phyloP scores from a whole-genome alignment of 1,140 invertebrate species.

The Uloborus diversus region DNA sequence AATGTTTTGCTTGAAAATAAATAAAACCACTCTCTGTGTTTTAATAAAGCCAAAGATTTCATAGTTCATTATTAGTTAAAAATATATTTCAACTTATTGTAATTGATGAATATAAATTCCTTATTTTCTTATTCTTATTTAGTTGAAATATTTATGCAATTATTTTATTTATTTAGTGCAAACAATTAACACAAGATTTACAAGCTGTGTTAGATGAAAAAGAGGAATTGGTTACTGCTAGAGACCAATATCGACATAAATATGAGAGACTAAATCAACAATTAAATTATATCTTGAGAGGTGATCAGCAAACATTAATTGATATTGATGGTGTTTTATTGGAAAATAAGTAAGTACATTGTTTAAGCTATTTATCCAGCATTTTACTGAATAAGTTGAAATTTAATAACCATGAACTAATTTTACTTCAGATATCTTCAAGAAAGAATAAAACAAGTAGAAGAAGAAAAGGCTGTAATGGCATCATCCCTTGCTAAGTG shows the following conservation, averaged over 20 bases:
- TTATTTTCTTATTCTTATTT: not conserved
- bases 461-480: constrained; percentile 79
- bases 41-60: too few species aligned
- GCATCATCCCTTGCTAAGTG: constrained; percentile 67
- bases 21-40: too few species aligned
- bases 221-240: constrained; percentile 81
- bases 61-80: too few species aligned
- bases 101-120: not conserved
- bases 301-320: constrained; percentile 68
- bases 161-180: constrained; percentile 65
- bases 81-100: too few species aligned
- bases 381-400: too few species aligned
- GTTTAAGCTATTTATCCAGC: not conserved
- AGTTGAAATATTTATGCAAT: not conserved
- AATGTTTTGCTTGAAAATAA: too few species aligned
- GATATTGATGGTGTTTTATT: constrained; percentile 82
- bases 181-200: constrained; percentile 77
- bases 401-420: constrained; percentile 8
- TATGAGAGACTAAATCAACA: constrained; percentile 84
- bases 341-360: constrained; percentile 74
- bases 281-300: constrained; percentile 77
- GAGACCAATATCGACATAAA: constrained; percentile 86
- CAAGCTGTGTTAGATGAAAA: constrained; percentile 83
- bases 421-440: constrained; percentile 72
- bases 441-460: constrained; percentile 79